Conservation (phyloP, 2,113 vertebrate genomes). For the Spheniscus mendiculus region DNA sequence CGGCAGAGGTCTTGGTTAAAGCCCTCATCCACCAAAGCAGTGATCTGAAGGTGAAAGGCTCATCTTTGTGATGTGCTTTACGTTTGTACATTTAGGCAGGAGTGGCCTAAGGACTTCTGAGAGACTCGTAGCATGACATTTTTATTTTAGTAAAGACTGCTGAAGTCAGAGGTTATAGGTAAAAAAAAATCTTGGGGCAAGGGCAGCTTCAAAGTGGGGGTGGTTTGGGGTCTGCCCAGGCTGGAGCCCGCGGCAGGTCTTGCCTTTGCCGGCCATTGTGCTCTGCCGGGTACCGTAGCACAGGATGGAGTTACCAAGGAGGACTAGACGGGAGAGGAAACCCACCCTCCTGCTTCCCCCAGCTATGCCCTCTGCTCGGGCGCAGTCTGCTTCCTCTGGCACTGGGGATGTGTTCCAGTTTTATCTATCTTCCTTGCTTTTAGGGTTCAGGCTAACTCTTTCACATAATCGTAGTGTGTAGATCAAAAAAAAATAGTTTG, state of each 20-base stretch:
- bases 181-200: background rate
- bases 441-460: background rate
- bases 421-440: background rate
- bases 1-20: background rate
- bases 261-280: accelerated
- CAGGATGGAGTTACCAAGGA: background rate
- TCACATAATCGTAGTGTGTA: background rate
- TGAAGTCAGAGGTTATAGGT: background rate
- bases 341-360: background rate
- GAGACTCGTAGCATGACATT: background rate
- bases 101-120: background rate
- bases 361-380: background rate
- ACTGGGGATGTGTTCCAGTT: no score
- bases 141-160: background rate
- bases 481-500: background rate
- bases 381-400: background rate
- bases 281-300: background rate
- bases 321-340: background rate
- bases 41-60: background rate
- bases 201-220: background rate
- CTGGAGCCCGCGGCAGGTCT: accelerated
- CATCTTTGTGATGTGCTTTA: background rate
- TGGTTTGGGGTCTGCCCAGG: background rate
- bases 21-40: background rate
- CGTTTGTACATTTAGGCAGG: background rate